These are phyloP conservation scores for Lytechinus variegatus DNA, from an alignment of 35 echinoderm and acorn worm species.

Conservation along the genomic window DNA sequence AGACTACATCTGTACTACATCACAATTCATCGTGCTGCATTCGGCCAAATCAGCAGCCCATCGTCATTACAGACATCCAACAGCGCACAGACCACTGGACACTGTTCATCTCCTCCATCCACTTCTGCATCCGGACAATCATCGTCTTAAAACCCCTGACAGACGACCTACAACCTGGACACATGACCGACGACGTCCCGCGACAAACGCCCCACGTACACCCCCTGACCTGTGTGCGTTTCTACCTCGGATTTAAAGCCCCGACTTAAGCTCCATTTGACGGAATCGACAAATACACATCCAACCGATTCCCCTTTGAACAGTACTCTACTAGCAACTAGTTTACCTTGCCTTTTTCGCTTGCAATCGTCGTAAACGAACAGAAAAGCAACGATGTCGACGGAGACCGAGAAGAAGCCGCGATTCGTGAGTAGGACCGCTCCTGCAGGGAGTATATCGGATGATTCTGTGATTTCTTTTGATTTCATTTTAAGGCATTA, in stretches of 20 bases:
- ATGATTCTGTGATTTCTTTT: background rate
- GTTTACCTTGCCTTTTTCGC: background rate
- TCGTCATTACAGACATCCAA: background rate
- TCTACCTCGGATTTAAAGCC: background rate
- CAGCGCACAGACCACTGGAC: background rate
- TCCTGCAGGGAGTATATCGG: background rate
- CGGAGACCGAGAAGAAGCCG: conserved; percentile 1
- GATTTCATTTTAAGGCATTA: background rate
- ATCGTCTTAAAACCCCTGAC: background rate
- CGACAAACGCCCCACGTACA: background rate
- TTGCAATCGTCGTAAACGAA: background rate
- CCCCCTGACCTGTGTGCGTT: background rate
- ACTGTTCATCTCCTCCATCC: background rate
- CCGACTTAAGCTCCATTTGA: background rate
- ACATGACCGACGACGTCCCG: background rate
- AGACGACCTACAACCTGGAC: background rate
- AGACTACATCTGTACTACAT: background rate
- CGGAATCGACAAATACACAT: background rate
- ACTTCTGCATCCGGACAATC: background rate
- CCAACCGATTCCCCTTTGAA: background rate
- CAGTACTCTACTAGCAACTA: background rate
- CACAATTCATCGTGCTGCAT: background rate
- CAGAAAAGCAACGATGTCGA: background rate
- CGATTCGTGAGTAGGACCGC: conserved; percentile 23
- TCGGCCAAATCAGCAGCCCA: background rate